Evolutionary conservation across 2,888 invertebrate genomes (phyloP), one percentile per base, ranked within the genome.

Genomic region (Lymantria dispar): DNA sequence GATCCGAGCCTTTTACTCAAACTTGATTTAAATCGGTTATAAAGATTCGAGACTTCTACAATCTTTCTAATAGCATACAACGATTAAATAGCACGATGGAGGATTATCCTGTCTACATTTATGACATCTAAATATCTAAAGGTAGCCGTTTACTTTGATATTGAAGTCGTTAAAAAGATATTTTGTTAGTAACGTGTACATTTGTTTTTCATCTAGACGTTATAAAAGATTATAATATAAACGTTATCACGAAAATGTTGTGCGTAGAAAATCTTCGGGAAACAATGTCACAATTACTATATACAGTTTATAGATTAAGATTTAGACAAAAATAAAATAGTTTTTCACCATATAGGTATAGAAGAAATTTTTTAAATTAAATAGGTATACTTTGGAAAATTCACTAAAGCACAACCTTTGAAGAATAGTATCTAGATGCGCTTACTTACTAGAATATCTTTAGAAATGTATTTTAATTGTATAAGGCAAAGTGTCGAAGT

Each of bases 391-490:
- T 54, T 76, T 78, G 83, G 82, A 80, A 86, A 87, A 84, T 82
- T 87, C 86, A 87, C 88, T 87, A 87, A 90, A 89, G 90, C 90
- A 90, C 90, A 90, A 91, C 90, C 90, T 84, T 90, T 88, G 90
- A 90, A 89, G 88, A 91, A 87, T 89, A 89, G 87, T 88, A 89
- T 67, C 89, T 91, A 90, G 80, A 86, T 74, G 87, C 84, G 71
- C 88, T 90, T 91, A 90, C 75, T 69, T 48, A 83, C 88, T 89
- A 88, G 76, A 83, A 76, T 84, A 78, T 83, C 78, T 79, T 86
- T 86, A 83, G 83, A 85, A 79, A 83, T 81, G 67, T 68, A 57
- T 75, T n/a, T n/a, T 82, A 83, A 80, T 87, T 67, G 72, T 85
- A 85, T 90, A 90, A 90, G 90, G 90, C 90, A 90, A 87, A 89